Conservation (phyloP, 1,140 invertebrate species). For the Drosophila triauraria region DNA sequence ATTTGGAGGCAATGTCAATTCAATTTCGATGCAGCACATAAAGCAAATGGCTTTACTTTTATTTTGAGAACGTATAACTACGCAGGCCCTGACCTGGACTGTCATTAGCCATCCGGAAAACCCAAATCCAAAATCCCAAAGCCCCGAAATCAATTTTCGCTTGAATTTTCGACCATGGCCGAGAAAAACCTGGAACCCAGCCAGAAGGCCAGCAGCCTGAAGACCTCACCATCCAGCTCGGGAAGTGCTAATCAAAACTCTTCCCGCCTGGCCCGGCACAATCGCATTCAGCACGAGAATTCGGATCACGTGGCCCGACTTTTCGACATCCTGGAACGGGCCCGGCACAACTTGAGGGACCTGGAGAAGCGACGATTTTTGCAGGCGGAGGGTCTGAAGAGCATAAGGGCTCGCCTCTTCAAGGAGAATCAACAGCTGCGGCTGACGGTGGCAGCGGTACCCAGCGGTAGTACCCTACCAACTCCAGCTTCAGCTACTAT, state of each 20-base stretch:
- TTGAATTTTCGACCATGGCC: no score
- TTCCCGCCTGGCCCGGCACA: not conserved
- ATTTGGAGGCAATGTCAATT: slow-evolving; percentile 13
- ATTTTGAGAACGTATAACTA: not conserved
- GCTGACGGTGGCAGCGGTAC: not conserved
- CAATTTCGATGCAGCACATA: not conserved
- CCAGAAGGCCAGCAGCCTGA: no score
- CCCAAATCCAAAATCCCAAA: no score
- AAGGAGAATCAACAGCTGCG: slow-evolving; percentile 26
- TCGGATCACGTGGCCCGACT: slow-evolving; percentile 20
- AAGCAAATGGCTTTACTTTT: not conserved
- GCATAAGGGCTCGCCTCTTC: slow-evolving; percentile 21
- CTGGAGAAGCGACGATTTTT: slow-evolving; percentile 31
- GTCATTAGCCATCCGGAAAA: not conserved
- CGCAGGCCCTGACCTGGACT: not conserved
- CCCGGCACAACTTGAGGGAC: slow-evolving; percentile 37
- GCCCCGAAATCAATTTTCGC: no score
- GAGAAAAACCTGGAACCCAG: no score
- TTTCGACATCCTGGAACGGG: slow-evolving; percentile 38
- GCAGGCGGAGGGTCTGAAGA: slow-evolving; percentile 40
- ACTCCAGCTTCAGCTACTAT: not conserved
- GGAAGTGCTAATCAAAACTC: not conserved
- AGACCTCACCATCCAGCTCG: no score
- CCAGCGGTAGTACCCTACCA: not conserved
- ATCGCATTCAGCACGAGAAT: not conserved